Conservation (phyloP, 2,797 vertebrate species). For the Nasua narica region DNA sequence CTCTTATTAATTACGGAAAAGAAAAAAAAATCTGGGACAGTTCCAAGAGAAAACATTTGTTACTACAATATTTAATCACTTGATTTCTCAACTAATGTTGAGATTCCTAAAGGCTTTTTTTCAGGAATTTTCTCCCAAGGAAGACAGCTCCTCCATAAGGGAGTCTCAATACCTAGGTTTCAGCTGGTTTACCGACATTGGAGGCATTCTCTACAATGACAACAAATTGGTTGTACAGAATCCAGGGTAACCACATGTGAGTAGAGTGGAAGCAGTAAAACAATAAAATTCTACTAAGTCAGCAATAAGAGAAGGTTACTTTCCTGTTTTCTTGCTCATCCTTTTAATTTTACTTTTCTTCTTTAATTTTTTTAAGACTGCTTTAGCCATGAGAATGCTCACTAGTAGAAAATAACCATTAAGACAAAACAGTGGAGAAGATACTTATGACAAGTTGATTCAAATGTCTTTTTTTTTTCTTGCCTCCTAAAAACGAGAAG, state of each 20-base stretch:
- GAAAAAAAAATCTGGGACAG: background rate
- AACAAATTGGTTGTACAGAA: background rate
- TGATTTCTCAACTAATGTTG: background rate
- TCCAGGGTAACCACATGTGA: background rate
- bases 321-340: background rate
- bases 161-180: background rate
- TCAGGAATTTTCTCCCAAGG: background rate
- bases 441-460: background rate
- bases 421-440: background rate
- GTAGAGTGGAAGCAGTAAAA: background rate
- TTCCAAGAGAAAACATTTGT: background rate
- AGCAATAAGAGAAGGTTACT: background rate
- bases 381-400: background rate
- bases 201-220: background rate
- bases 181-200: background rate
- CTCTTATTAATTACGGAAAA: background rate
- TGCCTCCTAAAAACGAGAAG: background rate
- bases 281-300: background rate
- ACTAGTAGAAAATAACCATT: background rate
- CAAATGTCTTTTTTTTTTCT: background rate
- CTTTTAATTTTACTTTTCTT: background rate
- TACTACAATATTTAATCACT: background rate
- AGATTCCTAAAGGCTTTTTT: background rate
- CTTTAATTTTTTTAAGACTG: background rate
- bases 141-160: background rate